phyloP scores from a whole-genome alignment of 2,113 vertebrate genomes.

The Etia nguti region DNA sequence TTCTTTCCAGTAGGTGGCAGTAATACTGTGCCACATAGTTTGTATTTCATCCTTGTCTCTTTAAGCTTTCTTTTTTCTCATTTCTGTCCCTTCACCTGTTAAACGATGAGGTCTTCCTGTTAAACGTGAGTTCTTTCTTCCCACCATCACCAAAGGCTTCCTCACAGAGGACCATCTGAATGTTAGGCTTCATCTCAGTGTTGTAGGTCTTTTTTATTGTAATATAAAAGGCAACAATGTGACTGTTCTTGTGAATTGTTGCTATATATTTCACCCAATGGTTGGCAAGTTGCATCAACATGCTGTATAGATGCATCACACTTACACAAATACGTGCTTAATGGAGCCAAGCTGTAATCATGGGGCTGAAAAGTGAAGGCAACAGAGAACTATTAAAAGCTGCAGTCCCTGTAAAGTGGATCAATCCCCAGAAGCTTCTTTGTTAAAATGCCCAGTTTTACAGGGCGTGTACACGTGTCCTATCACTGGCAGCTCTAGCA shows the following conservation, averaged over 20 bases:
- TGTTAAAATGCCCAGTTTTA: background rate
- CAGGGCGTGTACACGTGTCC: accelerated
- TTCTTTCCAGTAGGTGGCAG: background rate
- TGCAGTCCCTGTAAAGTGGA: accelerated
- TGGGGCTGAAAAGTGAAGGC: accelerated
- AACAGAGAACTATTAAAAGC: background rate
- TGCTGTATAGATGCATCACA: accelerated
- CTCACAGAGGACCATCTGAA: background rate
- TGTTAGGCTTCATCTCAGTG: background rate
- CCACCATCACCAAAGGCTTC: accelerated
- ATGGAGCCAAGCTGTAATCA: accelerated
- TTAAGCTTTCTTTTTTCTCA: background rate
- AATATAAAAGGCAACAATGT: background rate
- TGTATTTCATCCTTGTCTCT: background rate
- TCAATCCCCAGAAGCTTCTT: accelerated
- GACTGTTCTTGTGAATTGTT: background rate
- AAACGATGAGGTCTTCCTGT: background rate
- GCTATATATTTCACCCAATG: accelerated
- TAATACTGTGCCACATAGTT: background rate
- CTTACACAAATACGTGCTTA: background rate
- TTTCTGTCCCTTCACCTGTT: background rate
- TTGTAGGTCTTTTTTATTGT: background rate
- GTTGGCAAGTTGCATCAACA: background rate
- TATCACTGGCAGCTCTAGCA: background rate
- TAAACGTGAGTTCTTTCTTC: background rate